Percentiles rank a stretch among this genome's conserved stretches.
Evolutionary conservation across 2,888 invertebrate genomes (phyloP).

Genomic region (Phoronis australis): DNA sequence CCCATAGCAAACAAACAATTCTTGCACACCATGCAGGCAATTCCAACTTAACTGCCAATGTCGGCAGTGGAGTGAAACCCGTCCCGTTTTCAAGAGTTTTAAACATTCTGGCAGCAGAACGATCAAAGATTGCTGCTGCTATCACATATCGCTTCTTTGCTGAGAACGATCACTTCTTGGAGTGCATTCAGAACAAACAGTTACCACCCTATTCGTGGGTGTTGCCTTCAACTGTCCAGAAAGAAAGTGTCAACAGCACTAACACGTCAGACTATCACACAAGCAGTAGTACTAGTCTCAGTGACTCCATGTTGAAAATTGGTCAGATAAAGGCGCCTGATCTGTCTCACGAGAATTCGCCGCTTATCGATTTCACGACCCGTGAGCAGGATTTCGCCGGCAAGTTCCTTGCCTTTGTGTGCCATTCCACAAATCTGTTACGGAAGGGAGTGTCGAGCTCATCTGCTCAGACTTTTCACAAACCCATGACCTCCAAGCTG

Average conservation of each 20-base stretch:
- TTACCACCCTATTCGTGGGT: slow-evolving; percentile 37
- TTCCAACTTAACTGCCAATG: slow-evolving; percentile 18
- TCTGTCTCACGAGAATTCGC: slow-evolving; percentile 34
- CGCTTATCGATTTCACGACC: slow-evolving; percentile 38
- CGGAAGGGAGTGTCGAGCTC: slow-evolving; percentile 21
- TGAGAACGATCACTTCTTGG: slow-evolving; percentile 35
- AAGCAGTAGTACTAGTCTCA: slow-evolving; percentile 24
- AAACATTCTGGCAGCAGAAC: slow-evolving; percentile 39
- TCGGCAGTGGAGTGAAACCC: slow-evolving; percentile 28
- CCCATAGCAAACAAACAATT: slow-evolving; percentile 1
- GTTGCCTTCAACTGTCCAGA: too few relatives aligned
- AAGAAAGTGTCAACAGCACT: background rate
- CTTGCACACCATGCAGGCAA: slow-evolving; percentile 6
- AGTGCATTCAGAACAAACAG: slow-evolving; percentile 23
- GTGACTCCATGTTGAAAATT: slow-evolving; percentile 34
- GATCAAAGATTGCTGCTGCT: slow-evolving; percentile 43
- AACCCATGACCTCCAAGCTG: background rate
- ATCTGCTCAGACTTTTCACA: background rate
- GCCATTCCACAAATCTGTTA: slow-evolving; percentile 44
- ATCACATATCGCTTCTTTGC: slow-evolving; percentile 46
- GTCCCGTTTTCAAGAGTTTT: slow-evolving; percentile 41
- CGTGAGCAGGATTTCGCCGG: slow-evolving; percentile 45
- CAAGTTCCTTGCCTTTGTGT: slow-evolving; percentile 45
- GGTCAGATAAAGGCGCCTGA: slow-evolving; percentile 40
- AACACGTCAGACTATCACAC: slow-evolving; percentile 38